Evolutionary conservation across 2,113 vertebrate species (phyloP).

Genomic region (Hippoglossus stenolepis): DNA sequence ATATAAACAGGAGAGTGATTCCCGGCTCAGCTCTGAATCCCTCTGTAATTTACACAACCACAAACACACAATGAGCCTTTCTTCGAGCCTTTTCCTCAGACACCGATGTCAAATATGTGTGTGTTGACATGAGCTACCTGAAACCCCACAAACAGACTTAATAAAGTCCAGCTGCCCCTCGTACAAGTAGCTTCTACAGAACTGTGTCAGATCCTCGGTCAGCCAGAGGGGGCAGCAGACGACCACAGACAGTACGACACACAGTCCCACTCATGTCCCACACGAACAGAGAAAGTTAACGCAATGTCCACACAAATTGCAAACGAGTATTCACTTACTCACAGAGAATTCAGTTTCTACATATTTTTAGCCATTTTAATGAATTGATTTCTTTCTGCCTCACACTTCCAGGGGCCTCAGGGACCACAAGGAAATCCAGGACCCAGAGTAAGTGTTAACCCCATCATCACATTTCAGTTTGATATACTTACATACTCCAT

Average conservation of each 20-base stretch:
- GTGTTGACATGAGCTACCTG: neutral
- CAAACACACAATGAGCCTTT: conserved; percentile 13
- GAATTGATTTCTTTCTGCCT: conserved; percentile 7
- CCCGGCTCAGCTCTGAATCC: conserved; percentile 22
- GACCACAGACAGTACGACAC: conserved; percentile 1
- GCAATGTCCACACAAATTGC: too few relatives aligned
- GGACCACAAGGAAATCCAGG: conserved; percentile 90
- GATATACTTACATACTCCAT: too few relatives aligned
- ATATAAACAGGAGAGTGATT: conserved; percentile 45
- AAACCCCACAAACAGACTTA: conserved; percentile 1
- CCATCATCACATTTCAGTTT: neutral
- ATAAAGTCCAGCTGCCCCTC: conserved; percentile 22
- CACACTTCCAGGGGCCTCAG: conserved; percentile 88
- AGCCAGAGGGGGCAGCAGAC: conserved; percentile 51
- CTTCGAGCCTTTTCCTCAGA: conserved; percentile 7
- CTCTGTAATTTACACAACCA: conserved; percentile 17
- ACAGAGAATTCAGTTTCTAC: neutral
- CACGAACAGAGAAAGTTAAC: neutral
- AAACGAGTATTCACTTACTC: neutral
- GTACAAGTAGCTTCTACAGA: neutral
- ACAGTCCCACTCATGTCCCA: neutral
- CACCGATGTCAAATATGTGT: conserved; percentile 24
- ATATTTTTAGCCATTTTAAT: neutral
- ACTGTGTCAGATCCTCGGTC: neutral
- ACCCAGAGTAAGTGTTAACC: conserved; percentile 87